These are phyloP conservation scores for Cephus pulcher DNA, from an alignment of 2,888 invertebrate species.

Conservation along the genomic window DNA sequence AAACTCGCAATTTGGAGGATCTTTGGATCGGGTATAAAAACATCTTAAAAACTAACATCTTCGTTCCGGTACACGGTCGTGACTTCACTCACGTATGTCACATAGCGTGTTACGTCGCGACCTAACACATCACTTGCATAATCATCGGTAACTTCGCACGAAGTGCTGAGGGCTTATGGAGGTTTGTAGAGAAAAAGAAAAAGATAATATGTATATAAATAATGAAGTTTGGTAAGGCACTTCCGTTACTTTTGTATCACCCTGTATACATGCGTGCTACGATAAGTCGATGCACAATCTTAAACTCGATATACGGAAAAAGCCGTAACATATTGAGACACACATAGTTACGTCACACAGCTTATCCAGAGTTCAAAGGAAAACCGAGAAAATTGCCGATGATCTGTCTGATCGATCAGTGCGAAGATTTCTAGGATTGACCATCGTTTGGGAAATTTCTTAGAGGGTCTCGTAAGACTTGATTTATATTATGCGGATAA, in stretches of 20 bases:
- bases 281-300: background rate
- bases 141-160: conserved; percentile 27
- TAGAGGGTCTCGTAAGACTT: background rate
- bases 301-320: background rate
- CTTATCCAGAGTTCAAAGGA: background rate
- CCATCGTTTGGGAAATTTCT: background rate
- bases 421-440: background rate
- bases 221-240: background rate
- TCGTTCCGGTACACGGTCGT: background rate
- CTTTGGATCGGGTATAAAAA: conserved; percentile 47
- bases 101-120: conserved; percentile 1
- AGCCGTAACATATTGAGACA: background rate
- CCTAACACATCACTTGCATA: conserved; percentile 26
- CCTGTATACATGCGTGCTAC: background rate
- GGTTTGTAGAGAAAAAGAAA: conserved; percentile 15
- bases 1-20: conserved; percentile 43
- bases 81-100: background rate
- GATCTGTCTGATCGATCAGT: background rate
- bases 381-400: background rate
- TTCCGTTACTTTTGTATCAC: background rate
- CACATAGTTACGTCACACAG: background rate
- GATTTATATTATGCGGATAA: background rate
- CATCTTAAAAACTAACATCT: conserved; percentile 42
- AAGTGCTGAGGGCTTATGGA: conserved; percentile 7
- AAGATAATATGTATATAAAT: background rate